Base-by-base conservation (phyloP, 2,113 vertebrate genomes). In the Delphinapterus leucas region DNA sequence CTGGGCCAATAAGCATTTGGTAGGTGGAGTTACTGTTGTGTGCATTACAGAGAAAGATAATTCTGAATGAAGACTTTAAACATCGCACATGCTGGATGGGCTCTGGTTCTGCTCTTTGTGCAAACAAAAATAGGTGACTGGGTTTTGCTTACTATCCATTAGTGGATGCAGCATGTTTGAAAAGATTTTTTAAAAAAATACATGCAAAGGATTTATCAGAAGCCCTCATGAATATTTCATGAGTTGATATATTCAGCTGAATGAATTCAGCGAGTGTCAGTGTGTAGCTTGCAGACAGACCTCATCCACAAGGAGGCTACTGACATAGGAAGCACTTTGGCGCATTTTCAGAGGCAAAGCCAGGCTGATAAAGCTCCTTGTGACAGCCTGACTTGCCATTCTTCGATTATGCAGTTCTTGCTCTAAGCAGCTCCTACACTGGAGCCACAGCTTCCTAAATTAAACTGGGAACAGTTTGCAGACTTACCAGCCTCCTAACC, bases 1-100 rank as follows among this genome's bases (percentile, higher is more conserved):
- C 33, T 0, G 96, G 98, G 98, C 99, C 99, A 99, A 99, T 99
- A 93, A 90, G 98, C 95, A 3, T 58, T 33, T 60, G 61, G 44
- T 84, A 97, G 93, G 99, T 90, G 99, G 99, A 99, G 99, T 99
- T 97, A 95, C 84, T 73, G 83, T 98, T 96, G 98, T 95, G 97
- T 95, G 98, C 98, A 95, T 97, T 98, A 95, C 98, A 95, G 80
- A 95, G 98, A 98, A 94, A 98, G 96, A 97, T 96, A 97, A 98
- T 98, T 98, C 97, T 99, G 96, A 98, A 98, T 99, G 99, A 98
- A 98, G 97, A 97, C 79, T 89, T 96, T 87, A 88, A 83, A 96
- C 77, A 93, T 94, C 95, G 20, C 81, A 94, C 58, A 63, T 21
- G 15, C 97, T 33, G 95, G 82, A 85, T 20, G 17, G 97, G 73